A percentile compares a stretch with the other conserved stretches of the same genome.
Conservation (phyloP, 2,888 invertebrate species). For the Atethmia centrago region DNA sequence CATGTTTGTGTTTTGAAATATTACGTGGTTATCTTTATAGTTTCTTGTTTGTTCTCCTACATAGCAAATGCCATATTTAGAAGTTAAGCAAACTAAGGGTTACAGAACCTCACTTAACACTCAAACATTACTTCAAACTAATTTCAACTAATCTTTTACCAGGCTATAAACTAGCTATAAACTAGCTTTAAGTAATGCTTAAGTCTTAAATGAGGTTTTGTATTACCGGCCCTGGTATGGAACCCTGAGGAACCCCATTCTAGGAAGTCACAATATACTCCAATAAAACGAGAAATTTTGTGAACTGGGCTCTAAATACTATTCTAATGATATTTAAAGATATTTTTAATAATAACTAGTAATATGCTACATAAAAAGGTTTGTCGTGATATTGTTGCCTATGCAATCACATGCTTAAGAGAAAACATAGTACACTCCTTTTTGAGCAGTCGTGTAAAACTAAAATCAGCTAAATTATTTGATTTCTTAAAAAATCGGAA, state of each 20-base stretch:
- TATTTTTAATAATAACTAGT: not conserved
- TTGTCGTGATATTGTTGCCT: not conserved
- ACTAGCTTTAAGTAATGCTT: not conserved
- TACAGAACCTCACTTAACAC: not conserved
- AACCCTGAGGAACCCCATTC: constrained; percentile 20
- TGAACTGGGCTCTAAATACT: constrained; percentile 4
- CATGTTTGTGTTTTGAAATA: not conserved
- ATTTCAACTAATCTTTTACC: not conserved
- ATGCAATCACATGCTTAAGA: constrained; percentile 15
- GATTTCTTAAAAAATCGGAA: not conserved
- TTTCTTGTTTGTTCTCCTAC: not conserved
- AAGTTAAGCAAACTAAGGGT: not conserved
- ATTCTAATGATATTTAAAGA: not conserved
- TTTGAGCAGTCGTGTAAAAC: too few species aligned
- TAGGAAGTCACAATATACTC: not conserved
- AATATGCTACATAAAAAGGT: not conserved
- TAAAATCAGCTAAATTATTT: not conserved
- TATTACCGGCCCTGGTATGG: not conserved
- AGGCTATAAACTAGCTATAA: not conserved
- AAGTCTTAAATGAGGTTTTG: not conserved
- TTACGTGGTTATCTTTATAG: not conserved
- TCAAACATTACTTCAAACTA: not conserved
- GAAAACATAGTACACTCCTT: too few species aligned
- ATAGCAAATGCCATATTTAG: not conserved
- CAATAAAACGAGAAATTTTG: not conserved